Conservation (phyloP, 1,140 invertebrate genomes). For the Aphelenchoides fujianensis region DNA sequence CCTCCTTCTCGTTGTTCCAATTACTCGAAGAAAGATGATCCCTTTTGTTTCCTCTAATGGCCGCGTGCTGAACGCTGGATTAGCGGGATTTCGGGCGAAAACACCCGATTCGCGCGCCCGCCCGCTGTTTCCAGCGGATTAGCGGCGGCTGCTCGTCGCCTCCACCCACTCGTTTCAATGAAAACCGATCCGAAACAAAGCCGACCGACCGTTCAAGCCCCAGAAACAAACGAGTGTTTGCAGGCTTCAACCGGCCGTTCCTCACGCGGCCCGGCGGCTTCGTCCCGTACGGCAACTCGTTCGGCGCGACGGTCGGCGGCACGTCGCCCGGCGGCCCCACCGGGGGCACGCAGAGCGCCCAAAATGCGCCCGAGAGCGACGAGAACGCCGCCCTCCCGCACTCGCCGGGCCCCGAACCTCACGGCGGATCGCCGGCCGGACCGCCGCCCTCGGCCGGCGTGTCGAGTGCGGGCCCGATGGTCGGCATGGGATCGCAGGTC, state of each 20-base stretch:
- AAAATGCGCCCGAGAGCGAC: neutral
- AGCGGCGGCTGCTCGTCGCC: neutral
- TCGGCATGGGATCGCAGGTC: conserved; percentile 4
- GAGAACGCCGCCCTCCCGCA: neutral
- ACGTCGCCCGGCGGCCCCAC: neutral
- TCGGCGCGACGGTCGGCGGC: neutral
- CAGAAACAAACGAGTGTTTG: neutral
- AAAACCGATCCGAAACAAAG: neutral
- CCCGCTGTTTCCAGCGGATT: conserved; percentile 14
- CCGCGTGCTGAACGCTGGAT: neutral
- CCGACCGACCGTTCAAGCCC: neutral
- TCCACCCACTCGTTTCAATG: too few relatives aligned
- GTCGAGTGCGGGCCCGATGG: too few relatives aligned
- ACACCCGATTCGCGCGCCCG: neutral
- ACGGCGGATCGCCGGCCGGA: too few relatives aligned
- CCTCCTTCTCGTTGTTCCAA: neutral
- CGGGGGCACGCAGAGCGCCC: neutral
- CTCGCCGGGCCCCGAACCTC: neutral
- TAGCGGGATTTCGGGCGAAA: neutral
- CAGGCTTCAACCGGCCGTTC: conserved; percentile 18
- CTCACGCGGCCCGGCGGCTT: neutral
- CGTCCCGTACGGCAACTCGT: neutral
- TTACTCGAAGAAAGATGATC: neutral
- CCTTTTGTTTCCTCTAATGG: neutral
- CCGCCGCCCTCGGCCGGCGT: too few relatives aligned